These are phyloP conservation scores for Macaria liturata DNA, from an alignment of 2,888 invertebrate species.

Conservation along the genomic window DNA sequence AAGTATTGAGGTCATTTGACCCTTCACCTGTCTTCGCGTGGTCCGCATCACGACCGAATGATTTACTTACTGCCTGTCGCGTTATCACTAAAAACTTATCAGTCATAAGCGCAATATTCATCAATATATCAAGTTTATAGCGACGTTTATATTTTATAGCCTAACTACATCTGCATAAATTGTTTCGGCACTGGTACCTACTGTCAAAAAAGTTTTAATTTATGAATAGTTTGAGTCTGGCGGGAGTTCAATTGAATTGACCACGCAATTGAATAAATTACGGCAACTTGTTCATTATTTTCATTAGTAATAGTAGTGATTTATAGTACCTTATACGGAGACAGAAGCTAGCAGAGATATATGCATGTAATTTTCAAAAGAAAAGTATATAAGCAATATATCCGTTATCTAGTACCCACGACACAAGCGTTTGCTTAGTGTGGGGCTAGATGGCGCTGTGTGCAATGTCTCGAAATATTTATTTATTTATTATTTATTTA, in stretches of 20 bases:
- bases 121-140: conserved; percentile 39
- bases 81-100: conserved; percentile 31
- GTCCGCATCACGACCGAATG: conserved; percentile 7
- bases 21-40: conserved; percentile 19
- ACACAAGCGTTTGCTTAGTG: no score
- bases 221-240: conserved; percentile 22
- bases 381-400: no score
- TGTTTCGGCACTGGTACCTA: conserved; percentile 27
- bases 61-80: conserved; percentile 25
- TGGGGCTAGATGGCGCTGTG: no score
- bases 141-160: conserved; percentile 31
- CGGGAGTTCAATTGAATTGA: conserved; percentile 16
- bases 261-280: conserved; percentile 5
- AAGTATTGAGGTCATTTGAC: conserved; percentile 36
- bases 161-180: conserved; percentile 32
- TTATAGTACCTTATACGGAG: no score
- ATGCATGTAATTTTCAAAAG: no score
- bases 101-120: conserved; percentile 34
- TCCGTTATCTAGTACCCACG: no score
- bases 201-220: conserved; percentile 34
- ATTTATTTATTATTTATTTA: no score
- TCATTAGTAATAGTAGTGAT: no score
- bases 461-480: no score
- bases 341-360: no score
- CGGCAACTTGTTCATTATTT: no score